Base-by-base conservation (phyloP, 1,140 invertebrate species). In the Homalodisca vitripennis region DNA sequence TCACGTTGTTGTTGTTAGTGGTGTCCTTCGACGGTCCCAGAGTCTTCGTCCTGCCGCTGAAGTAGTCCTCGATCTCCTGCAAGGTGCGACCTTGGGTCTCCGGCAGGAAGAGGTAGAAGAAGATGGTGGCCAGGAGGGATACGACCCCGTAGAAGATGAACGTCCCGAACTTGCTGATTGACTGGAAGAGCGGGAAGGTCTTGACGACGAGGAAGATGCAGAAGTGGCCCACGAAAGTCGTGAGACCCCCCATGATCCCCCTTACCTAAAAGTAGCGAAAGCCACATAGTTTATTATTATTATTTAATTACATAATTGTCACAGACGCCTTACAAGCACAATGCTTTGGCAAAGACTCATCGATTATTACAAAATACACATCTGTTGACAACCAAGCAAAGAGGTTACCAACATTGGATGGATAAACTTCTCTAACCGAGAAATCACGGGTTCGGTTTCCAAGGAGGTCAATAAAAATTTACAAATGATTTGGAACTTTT, bases 1-100 rank as follows among this genome's bases (percentile, higher is more conserved):
- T n/a, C n/a, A n/a, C n/a, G n/a, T n/a, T n/a, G 20, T 60, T 68
- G 20, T 69, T 57, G 10, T 32, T 30, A 48, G 17, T n/a, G n/a
- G n/a, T 27, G 0, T 27, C 12, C 26, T 68, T 70, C 3, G 63
- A 29, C 13, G 30, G 46, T 1, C 62, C 68, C 10, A 84, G 74
- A 1, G 75, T 74, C 62, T 78, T 74, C 17, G 74, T 81, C 30
- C 83, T 80, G 1, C 84, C 85, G 2, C 84, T 84, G 73, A 87
- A 89, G 70, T 86, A 87, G 73, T 88, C 87, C 77, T 89, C 87
- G 29, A 93, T 92, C 77, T 93, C 91, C 77, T 92, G 90, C 12
- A 93, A 78, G 0, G 84, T 85, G 74, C 86, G 85, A 12, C 87
- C 89, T 78, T 92, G 93, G 0, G 92, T 94, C 79, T 94, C 92